Percentiles rank a stretch among this genome's conserved stretches.
Evolutionary conservation across 1,140 invertebrate genomes (phyloP).

Genomic region (Cotesia glomerata): DNA sequence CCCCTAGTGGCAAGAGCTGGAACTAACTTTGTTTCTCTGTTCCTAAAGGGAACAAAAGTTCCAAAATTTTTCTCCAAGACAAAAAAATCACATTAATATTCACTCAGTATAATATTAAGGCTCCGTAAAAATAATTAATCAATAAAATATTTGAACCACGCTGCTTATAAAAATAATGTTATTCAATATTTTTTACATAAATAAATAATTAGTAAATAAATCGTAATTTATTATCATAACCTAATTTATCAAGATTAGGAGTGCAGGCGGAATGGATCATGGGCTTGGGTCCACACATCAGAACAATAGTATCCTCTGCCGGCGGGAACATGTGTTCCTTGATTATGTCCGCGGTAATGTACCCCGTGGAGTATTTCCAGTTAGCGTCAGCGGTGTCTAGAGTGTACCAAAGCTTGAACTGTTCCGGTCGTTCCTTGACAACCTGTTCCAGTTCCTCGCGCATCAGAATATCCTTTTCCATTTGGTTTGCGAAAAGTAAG

Average conservation of each 20-base stretch:
- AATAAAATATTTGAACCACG: not conserved
- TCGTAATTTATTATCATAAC: slow-evolving; percentile 76
- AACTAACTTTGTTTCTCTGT: too few relatives aligned
- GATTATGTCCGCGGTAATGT: slow-evolving; percentile 93
- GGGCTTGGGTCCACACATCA: slow-evolving; percentile 97
- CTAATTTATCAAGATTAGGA: slow-evolving; percentile 93
- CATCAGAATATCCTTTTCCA: slow-evolving; percentile 94
- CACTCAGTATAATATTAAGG: not conserved
- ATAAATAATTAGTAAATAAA: slow-evolving; percentile 80
- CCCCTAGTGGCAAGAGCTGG: too few relatives aligned
- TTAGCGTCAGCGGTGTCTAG: slow-evolving; percentile 82
- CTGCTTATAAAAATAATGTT: too few relatives aligned
- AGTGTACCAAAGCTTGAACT: slow-evolving; percentile 95
- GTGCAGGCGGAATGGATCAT: slow-evolving; percentile 98
- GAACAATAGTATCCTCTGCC: slow-evolving; percentile 77
- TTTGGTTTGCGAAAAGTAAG: slow-evolving; percentile 96
- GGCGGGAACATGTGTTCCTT: slow-evolving; percentile 85
- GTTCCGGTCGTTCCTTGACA: slow-evolving; percentile 72
- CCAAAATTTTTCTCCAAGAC: not conserved
- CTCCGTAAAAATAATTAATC: too few relatives aligned
- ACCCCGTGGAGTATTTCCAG: slow-evolving; percentile 93
- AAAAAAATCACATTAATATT: not conserved
- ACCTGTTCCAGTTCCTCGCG: slow-evolving; percentile 88
- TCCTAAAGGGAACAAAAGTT: not conserved
- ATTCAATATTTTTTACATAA: too few relatives aligned